These are phyloP conservation scores for Nasonia oneida DNA, from an alignment of 2,888 invertebrate genomes.

Conservation along the genomic window DNA sequence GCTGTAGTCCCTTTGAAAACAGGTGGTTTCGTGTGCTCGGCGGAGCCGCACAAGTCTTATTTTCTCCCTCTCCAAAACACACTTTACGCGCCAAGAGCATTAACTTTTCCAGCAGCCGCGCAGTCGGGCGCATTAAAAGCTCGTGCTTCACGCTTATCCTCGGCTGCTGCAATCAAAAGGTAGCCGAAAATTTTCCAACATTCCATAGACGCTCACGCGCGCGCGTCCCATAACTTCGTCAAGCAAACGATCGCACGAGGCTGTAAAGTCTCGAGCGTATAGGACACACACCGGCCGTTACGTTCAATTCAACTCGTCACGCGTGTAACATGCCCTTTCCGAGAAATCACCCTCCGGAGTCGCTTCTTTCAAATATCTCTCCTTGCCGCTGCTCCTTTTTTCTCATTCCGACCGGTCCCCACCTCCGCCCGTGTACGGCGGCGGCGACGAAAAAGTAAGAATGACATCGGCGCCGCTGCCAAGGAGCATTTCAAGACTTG, in stretches of 20 bases:
- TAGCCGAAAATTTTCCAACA: constrained; percentile 57
- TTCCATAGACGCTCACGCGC: constrained; percentile 10
- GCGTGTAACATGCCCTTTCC: constrained; percentile 52
- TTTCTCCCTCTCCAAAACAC: constrained; percentile 31
- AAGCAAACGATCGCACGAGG: neutral
- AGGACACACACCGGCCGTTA: constrained; percentile 27
- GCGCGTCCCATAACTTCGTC: constrained; percentile 45
- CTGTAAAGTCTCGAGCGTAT: constrained; percentile 38
- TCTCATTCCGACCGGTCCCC: constrained; percentile 21
- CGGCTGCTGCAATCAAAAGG: neutral
- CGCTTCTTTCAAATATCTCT: constrained; percentile 41
- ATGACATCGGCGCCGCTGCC: constrained; percentile 12
- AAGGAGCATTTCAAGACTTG: neutral
- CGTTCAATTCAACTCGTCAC: constrained; percentile 55
- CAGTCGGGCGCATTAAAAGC: constrained; percentile 47
- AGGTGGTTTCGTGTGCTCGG: constrained; percentile 18
- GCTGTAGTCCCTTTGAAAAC: constrained; percentile 13
- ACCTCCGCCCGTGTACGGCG: constrained; percentile 4
- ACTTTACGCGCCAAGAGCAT: constrained; percentile 18
- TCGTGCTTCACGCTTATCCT: constrained; percentile 19
- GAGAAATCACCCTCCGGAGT: constrained; percentile 58
- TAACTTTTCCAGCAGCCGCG: constrained; percentile 18
- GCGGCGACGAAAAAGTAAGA: neutral
- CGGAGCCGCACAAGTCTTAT: constrained; percentile 8
- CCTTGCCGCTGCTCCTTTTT: constrained; percentile 20